These are phyloP conservation scores for Sebastes nivosus DNA, from an alignment of 2,797 vertebrate genomes.

Conservation along the genomic window DNA sequence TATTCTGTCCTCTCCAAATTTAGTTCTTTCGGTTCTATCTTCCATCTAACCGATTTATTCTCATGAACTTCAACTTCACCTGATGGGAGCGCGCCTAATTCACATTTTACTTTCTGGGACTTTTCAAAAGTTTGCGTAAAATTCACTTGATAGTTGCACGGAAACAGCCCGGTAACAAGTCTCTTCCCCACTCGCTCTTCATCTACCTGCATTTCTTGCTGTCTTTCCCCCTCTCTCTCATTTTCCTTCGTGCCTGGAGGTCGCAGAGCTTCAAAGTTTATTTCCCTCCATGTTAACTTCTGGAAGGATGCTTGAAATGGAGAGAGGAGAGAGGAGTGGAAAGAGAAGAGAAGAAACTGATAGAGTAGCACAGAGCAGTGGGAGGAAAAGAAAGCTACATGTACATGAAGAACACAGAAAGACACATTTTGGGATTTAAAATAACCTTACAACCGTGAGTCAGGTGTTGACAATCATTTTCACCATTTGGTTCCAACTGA, in stretches of 20 bases:
- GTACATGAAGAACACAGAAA: constrained; percentile 8
- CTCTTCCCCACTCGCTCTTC: constrained; percentile 44
- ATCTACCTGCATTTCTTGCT: constrained; percentile 52
- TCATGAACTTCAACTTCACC: constrained; percentile 33
- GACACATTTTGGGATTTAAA: constrained; percentile 18
- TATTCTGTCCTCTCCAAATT: background rate
- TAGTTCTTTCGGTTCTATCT: background rate
- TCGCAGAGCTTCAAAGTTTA: constrained; percentile 82
- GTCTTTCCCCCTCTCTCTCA: constrained; percentile 47
- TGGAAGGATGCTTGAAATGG: constrained; percentile 69
- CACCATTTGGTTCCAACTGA: background rate
- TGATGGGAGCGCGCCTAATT: constrained; percentile 55
- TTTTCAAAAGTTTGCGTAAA: constrained; percentile 74
- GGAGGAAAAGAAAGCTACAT: constrained; percentile 12
- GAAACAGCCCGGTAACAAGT: constrained; percentile 57
- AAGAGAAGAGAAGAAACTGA: constrained; percentile 21
- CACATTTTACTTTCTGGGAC: constrained; percentile 62
- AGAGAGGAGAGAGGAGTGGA: constrained; percentile 41
- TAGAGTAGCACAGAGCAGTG: background rate
- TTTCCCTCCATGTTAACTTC: constrained; percentile 69
- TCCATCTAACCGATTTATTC: constrained; percentile 30
- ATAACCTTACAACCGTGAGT: constrained; percentile 4
- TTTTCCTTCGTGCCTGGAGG: constrained; percentile 80
- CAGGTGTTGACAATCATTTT: background rate
- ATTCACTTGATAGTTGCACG: constrained; percentile 66